phyloP scores from a whole-genome alignment of 2,797 vertebrate genomes.

The Discoglossus pictus region DNA sequence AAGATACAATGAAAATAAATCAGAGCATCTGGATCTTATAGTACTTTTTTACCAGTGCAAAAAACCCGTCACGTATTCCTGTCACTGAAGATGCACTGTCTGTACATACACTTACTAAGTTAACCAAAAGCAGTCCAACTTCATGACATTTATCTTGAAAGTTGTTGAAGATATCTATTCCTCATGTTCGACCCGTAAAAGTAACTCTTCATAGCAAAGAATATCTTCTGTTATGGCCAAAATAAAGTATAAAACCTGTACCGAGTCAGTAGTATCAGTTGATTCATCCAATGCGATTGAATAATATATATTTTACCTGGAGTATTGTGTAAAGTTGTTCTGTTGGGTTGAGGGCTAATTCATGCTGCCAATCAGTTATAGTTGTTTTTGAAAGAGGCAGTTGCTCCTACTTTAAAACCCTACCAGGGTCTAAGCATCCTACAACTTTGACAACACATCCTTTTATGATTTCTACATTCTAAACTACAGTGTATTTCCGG shows the following conservation, averaged over 20 bases:
- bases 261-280: slow-evolving; percentile 16
- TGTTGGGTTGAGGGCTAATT: slow-evolving; percentile 18
- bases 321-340: slow-evolving; percentile 3
- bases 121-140: no score
- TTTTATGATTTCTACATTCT: background rate
- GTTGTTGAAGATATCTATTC: slow-evolving; percentile 1
- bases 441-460: slow-evolving; percentile 14
- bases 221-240: slow-evolving; percentile 16
- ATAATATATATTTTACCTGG: background rate
- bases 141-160: background rate
- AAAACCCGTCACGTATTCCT: no score
- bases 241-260: slow-evolving; percentile 19
- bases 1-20: slow-evolving; percentile 9
- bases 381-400: slow-evolving; percentile 8
- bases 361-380: slow-evolving; percentile 16
- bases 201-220: slow-evolving; percentile 14
- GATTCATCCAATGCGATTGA: slow-evolving; percentile 1
- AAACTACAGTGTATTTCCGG: no score
- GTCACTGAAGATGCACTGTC: no score
- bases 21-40: slow-evolving; percentile 2
- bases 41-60: slow-evolving; percentile 4
- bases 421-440: background rate
- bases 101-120: no score
- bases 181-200: background rate
- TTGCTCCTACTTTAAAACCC: slow-evolving; percentile 4